Base-by-base conservation (phyloP, 2,113 vertebrate genomes). In the Danio rerio region DNA sequence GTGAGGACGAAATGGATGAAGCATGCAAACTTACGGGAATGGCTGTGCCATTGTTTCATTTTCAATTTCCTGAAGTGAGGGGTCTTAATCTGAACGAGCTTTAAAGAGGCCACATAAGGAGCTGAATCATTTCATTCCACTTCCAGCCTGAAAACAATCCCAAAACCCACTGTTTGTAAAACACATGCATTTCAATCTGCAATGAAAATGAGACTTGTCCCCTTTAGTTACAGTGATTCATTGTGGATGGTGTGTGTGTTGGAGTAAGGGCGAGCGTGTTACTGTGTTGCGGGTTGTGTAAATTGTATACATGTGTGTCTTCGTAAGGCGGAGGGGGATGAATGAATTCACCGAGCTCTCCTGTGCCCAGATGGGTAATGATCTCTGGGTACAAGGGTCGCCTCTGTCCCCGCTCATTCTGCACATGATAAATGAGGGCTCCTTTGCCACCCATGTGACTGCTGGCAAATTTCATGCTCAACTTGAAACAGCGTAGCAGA, bases 181-280 rank as follows among this genome's bases (percentile, higher is more conserved):
- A 92, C 87, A 89, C 87, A 78, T 80, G 88, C 81, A 83, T 92
- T 92, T 89, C 88, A 59, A 76, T 92, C 86, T 88, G 89, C 92
- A 92, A 94, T 93, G 92, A 93, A 94, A 93, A 93, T 93, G 92
- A 93, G 93, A 92, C 92, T 93, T 93, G 92, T 94, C 92, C 92
- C 83, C 89, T 93, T 94, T 93, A 81, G 92, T 93, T 94, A 93
- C 88, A 90, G 88, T 92, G 92, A 93, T 91, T 88, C 90, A 90
- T 91, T 88, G 88, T 89, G 73, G 59, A 77, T 70, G 74, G 56
- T 78, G 80, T 82, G 79, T 72, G 59, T 68, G 80, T 70, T 20
- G 13, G 74, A 40, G 68, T 65, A 43, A 69, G 15, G 10, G 74
- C 62, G 13, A 61, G 18, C 9, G 13, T 47, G 16, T 69, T 66